Evolutionary conservation across 2,113 vertebrate species (phyloP).

Genomic region (Poicephalus gulielmi): DNA sequence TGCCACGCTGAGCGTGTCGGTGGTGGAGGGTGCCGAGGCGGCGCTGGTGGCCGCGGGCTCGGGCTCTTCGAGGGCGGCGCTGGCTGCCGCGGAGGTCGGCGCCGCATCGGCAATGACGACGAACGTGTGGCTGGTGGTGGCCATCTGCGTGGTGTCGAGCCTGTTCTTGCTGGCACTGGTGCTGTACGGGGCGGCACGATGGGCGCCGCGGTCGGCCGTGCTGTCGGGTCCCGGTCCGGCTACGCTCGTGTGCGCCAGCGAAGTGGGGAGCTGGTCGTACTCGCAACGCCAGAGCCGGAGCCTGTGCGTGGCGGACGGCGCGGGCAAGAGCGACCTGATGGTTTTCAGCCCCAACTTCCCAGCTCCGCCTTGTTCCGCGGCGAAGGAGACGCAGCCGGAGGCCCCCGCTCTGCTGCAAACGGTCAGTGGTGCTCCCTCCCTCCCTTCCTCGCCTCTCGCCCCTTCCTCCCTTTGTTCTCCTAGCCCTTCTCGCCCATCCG

Average conservation of each 20-base stretch:
- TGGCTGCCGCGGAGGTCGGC: fast-evolving
- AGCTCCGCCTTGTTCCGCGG: background rate
- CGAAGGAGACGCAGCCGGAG: background rate
- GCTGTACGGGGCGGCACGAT: fast-evolving
- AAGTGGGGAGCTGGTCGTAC: constrained; percentile 55
- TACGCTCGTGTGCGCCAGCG: background rate
- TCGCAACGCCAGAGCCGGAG: constrained; percentile 46
- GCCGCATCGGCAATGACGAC: background rate
- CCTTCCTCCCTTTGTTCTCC: background rate
- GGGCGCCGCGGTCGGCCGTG: too few relatives aligned
- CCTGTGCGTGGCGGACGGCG: constrained; percentile 31
- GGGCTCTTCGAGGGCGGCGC: fast-evolving
- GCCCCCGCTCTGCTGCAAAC: background rate
- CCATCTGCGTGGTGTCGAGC: constrained; percentile 61
- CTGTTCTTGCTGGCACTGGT: constrained; percentile 26
- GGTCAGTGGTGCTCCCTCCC: fast-evolving
- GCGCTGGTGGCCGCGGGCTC: fast-evolving
- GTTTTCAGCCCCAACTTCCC: background rate
- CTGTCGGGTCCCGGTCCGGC: too few relatives aligned
- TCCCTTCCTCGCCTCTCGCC: background rate
- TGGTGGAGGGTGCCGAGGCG: background rate
- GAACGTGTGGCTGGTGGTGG: constrained; percentile 63
- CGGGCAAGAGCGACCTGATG: background rate
- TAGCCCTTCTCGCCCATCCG: fast-evolving
- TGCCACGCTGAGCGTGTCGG: background rate